Conservation (phyloP, 2,113 vertebrate species). For the Pollimyrus isidori region DNA sequence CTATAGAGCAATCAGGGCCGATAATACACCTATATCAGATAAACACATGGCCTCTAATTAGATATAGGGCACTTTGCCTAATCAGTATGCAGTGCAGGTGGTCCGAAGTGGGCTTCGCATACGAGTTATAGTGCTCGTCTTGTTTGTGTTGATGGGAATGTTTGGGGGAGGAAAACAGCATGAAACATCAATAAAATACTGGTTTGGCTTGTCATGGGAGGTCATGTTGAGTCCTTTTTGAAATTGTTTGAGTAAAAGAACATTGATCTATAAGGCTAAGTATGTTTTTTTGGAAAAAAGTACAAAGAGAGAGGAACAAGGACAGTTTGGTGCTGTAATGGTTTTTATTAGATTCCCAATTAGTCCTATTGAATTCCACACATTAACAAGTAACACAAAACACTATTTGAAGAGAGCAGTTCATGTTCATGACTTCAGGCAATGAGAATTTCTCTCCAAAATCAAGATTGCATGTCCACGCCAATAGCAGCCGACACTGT, state of each 20-base stretch:
- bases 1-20: not conserved
- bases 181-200: not conserved
- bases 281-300: not conserved
- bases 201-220: not conserved
- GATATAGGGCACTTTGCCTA: not conserved
- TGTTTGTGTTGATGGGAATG: not conserved
- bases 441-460: not conserved
- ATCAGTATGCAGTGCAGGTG: not conserved
- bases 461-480: not conserved
- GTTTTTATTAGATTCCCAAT: not conserved
- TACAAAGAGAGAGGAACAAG: not conserved
- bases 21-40: not conserved
- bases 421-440: not conserved
- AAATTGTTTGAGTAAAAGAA: not conserved
- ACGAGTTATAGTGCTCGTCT: not conserved
- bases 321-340: not conserved
- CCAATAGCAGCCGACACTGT: not conserved
- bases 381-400: not conserved
- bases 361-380: not conserved
- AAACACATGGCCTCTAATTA: not conserved
- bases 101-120: not conserved
- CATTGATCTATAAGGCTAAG: not conserved
- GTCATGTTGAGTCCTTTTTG: not conserved
- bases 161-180: not conserved
- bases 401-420: not conserved